Percentiles rank a stretch among this genome's conserved stretches.
Evolutionary conservation across 2,888 invertebrate species (phyloP).

Genomic region (Theristus sp.): DNA sequence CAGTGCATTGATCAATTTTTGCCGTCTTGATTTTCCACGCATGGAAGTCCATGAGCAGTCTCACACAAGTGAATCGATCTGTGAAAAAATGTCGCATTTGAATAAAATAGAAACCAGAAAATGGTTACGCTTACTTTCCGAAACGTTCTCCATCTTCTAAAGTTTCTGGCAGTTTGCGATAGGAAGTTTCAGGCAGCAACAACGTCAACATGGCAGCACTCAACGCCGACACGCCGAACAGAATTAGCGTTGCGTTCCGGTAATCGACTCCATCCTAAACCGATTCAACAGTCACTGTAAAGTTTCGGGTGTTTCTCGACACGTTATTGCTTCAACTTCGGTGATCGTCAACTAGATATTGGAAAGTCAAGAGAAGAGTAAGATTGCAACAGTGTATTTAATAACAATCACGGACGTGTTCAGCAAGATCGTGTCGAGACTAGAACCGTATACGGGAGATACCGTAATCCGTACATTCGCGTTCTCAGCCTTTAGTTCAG

Average conservation of each 20-base stretch:
- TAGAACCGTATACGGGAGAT: too few species aligned
- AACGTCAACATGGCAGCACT: background rate
- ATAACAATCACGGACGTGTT: too few species aligned
- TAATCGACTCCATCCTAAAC: background rate
- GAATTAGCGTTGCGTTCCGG: background rate
- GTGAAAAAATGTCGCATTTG: too few species aligned
- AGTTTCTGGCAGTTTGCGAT: slow-evolving; percentile 1
- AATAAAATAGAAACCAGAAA: background rate
- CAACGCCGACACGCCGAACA: background rate
- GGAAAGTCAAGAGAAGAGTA: background rate
- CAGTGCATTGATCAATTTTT: too few species aligned
- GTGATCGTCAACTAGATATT: background rate
- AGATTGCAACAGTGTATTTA: too few species aligned
- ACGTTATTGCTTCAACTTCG: background rate
- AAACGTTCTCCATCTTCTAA: slow-evolving; percentile 3
- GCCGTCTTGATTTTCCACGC: too few species aligned
- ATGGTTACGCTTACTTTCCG: background rate
- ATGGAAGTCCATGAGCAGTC: too few species aligned
- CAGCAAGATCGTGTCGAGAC: too few species aligned
- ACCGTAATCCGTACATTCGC: too few species aligned
- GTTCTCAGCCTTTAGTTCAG: too few species aligned
- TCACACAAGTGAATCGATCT: too few species aligned
- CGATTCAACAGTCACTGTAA: background rate
- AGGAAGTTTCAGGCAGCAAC: slow-evolving; percentile 2
- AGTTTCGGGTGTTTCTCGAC: background rate